Percentiles rank a stretch among this genome's conserved stretches.
phyloP scores from a whole-genome alignment of 1,140 invertebrate genomes.

The Conus betulinus region DNA sequence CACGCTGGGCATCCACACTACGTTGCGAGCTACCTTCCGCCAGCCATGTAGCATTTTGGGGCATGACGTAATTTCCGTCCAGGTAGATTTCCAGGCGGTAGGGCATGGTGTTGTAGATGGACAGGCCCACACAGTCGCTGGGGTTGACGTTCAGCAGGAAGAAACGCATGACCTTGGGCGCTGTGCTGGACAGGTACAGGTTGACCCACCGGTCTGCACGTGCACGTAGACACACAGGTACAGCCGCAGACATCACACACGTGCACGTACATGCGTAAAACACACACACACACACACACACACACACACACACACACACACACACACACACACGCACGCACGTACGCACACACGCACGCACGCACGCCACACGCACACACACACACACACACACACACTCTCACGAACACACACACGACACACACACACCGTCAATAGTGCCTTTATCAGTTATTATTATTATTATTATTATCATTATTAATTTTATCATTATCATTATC shows the following conservation, averaged over 20 bases:
- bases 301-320: no score
- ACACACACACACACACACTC: no score
- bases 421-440: no score
- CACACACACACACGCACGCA: no score
- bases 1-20: no score
- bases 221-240: not conserved
- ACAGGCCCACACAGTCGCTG: constrained; percentile 55
- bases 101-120: constrained; percentile 61
- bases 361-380: no score
- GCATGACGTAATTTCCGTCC: constrained; percentile 54
- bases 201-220: constrained; percentile 59
- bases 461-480: no score
- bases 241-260: not conserved
- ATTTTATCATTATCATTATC: no score
- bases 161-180: constrained; percentile 64
- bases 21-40: constrained; percentile 42
- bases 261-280: not conserved
- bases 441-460: no score
- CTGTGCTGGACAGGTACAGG: constrained; percentile 65
- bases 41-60: constrained; percentile 59
- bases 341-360: no score
- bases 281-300: no score
- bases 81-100: constrained; percentile 69
- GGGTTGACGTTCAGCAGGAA: constrained; percentile 60
- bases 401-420: no score